Base-by-base conservation (phyloP, 2,888 invertebrate species). In the Camptogramma bilineatum region DNA sequence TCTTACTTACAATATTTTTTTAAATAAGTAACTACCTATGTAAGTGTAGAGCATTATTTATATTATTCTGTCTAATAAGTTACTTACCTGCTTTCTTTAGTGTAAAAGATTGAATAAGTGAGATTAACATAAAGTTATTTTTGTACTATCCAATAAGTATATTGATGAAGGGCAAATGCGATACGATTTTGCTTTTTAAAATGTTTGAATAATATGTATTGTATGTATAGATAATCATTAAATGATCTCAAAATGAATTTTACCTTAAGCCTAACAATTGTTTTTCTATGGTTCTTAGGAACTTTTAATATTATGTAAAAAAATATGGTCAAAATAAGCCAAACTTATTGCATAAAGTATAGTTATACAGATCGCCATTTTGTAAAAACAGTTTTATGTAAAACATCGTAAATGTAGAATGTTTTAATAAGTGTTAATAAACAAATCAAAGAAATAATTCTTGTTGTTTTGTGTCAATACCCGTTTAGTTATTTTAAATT, bases 361-460 rank as follows among this genome's bases (percentile, higher is more conserved):
- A 77, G 72, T 70, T 80, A 79, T 80, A 81, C 78, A 78, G 80
- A 78, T 82, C 86, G 88, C 88, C 89, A 90, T 89, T 88, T 85
- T 86, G 76, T 88, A 86, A 84, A 81, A 80, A 78, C 81, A 68
- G 64, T 63, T 59, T 64, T 39, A 64, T 54, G 58, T 66, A 66
- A 69, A 73, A 72, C 70, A 73, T 68, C 82, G 84, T 90, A 86
- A 87, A 78, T 85, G 86, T 88, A 88, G 88, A 80, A 84, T 77
- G 83, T 87, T 87, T 83, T 85, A 86, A 80, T 88, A 88, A 71
- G 86, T 88, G 91, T 91, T 91, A 90, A 81, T 90, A 90, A 91
- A 91, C 83, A 87, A 83, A 81, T 80, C 79, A 76, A 77, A 78
- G 70, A 70, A 74, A 54, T 55, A 55, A 28, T 50, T 52, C 9